Conservation (phyloP, 2,888 invertebrate genomes). For the Drosophila hamatofila region DNA sequence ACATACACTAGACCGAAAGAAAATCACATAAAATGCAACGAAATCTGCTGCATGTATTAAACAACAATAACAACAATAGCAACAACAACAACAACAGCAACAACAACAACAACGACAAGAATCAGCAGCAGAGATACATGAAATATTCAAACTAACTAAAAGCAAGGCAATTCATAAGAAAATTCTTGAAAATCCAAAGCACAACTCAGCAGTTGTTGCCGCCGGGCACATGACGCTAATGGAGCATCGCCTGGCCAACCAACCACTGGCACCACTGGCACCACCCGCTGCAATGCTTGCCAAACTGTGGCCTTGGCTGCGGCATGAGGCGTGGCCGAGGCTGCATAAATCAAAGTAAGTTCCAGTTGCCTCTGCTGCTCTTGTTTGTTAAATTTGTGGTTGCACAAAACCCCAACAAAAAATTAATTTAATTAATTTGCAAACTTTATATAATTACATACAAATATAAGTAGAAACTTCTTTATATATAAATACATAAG, state of each 20-base stretch:
- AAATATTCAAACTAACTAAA: slow-evolving; percentile 70
- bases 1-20: slow-evolving; percentile 37
- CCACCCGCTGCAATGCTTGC: slow-evolving; percentile 41
- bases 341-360: slow-evolving; percentile 78
- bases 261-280: slow-evolving; percentile 23
- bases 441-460: neutral
- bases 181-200: slow-evolving; percentile 51
- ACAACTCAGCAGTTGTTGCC: slow-evolving; percentile 47
- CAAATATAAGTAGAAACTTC: no score
- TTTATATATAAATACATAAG: neutral
- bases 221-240: slow-evolving; percentile 63
- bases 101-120: slow-evolving; percentile 37
- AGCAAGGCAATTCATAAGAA: slow-evolving; percentile 60
- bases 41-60: slow-evolving; percentile 61
- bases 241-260: slow-evolving; percentile 62
- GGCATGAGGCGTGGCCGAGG: slow-evolving; percentile 60
- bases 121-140: slow-evolving; percentile 51
- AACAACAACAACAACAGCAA: slow-evolving; percentile 16
- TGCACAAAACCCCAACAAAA: neutral
- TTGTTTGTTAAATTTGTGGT: slow-evolving; percentile 2
- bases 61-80: slow-evolving; percentile 24
- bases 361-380: slow-evolving; percentile 21
- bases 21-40: slow-evolving; percentile 72
- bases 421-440: slow-evolving; percentile 42
- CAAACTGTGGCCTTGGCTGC: slow-evolving; percentile 58